phyloP scores from a whole-genome alignment of 2,113 vertebrate genomes.

The Bos javanicus region DNA sequence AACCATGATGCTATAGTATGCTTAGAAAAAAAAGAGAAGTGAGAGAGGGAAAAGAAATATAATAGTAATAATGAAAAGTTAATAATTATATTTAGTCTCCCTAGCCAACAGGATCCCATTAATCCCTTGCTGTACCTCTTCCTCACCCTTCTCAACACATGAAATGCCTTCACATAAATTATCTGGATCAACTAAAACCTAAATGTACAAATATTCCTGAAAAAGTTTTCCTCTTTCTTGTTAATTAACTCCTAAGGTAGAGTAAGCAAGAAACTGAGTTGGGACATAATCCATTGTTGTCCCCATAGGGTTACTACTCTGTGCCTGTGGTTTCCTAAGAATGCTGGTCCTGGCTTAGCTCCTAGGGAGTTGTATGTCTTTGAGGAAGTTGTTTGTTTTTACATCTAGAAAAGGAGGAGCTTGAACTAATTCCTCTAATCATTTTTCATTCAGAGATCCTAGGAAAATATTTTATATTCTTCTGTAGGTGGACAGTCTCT shows the following conservation, averaged over 20 bases:
- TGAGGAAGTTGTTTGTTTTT: neutral
- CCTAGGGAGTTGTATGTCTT: neutral
- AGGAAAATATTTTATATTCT: neutral
- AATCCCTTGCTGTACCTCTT: neutral
- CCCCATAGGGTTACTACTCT: neutral
- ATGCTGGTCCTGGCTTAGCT: neutral
- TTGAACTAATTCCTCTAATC: neutral
- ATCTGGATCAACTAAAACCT: neutral
- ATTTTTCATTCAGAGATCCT: slow-evolving; percentile 5
- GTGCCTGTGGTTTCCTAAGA: neutral
- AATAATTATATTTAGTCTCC: neutral
- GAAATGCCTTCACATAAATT: neutral
- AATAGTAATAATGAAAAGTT: neutral
- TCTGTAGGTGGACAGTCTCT: neutral
- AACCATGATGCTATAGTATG: neutral
- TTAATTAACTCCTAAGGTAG: neutral
- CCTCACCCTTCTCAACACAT: neutral
- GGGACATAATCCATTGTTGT: neutral
- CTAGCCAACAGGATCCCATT: neutral
- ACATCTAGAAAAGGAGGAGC: neutral
- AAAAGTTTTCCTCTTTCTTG: neutral
- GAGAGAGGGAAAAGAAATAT: neutral
- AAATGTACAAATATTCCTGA: neutral
- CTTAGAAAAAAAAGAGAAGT: neutral
- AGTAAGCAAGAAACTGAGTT: neutral